Evolutionary conservation across 2,888 invertebrate genomes (phyloP), one percentile per base, ranked within the genome.

Genomic region (Pilophorus perplexus): DNA sequence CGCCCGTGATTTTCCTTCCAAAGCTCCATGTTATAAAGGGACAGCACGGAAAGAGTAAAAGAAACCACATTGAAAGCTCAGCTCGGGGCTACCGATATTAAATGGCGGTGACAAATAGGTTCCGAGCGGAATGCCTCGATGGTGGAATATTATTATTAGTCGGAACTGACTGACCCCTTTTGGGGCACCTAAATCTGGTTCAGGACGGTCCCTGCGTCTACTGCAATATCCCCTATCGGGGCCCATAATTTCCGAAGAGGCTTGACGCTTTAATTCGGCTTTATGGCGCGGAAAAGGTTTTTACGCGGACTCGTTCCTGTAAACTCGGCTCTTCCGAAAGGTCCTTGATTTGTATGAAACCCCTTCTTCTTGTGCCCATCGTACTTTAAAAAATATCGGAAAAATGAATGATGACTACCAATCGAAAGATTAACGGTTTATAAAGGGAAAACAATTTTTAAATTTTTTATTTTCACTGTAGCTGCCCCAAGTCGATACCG

Each of bases 211-310:
- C 14, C 22, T 20, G n/a, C 18, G 55, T 55, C 38, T 14, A 4
- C 37, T 37, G 12, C 55, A 55, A 55, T 55, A 55, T 55, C 55
- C 55, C 46, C 22, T 55, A 33, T 38, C 22, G 28, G 37, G 37
- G 16, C 28, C 38, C 55, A 37, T 20, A 38, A 55, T 20, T 55
- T 55, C 33, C 20, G 28, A 33, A 10, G 23, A 23, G 37, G 22
- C 55, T 55, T 55, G 55, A 38, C 55, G 55, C 37, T 55, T 55
- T 55, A 55, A 55, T 55, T 55, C 18, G 55, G 38, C 22, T 55
- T 55, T 55, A 55, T 55, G 55, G 55, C 6, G 38, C 37, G 38
- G 28, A 37, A 37, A 38, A 55, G 55, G 55, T 16, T 55, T 55
- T 37, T 38, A 22, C n/a, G 3, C 37, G 12, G 33, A 55, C 22